Base-by-base conservation (phyloP, 2,113 vertebrate genomes). In the Dromiciops gliroides region DNA sequence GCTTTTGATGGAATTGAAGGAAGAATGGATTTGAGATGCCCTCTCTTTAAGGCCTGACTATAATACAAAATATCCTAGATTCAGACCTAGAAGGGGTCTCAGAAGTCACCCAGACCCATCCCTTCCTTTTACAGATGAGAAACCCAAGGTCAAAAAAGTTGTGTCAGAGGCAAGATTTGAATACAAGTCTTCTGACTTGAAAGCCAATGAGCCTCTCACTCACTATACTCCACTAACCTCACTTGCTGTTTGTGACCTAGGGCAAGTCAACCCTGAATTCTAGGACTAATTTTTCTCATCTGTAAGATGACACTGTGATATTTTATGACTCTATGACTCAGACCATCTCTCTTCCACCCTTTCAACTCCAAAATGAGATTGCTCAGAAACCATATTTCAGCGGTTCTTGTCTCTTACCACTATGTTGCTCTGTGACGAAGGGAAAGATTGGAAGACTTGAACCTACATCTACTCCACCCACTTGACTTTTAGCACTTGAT, bases 301-400 rank as follows among this genome's bases (percentile, higher is more conserved):
- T 60, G 10, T 60, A 60, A 60, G 16, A 75, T n/a, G 37, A 44
- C 67, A 44, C 22, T 75, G 37, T 19, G 44, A 75, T 22, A 75
- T 75, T n/a, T 1, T 16, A 44, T 75, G 67, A 75, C 22, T 75
- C 31, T n/a, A n/a, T 75, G 60, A 2, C 3, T 67, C 60, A 67
- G 31, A 67, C 26, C 56, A 60, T n/a, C 92, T 47, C 47, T 37
- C 53, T 5, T 19, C 88, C 22, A 67, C n/a, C 22, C 91, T 75
- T 93, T 96, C 48, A 60, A 60, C 28, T 91, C n/a, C 51, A 75
- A 94, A 92, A 91, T 0, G 3, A 97, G 97, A 97, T 96, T 9
- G 0, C 23, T 93, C 95, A 89, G 93, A 97, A 95, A 96, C 96
- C 31, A 28, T 24, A 0, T 95, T 98, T 96, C 96, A 97, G 96